Evolutionary conservation across 2,113 vertebrate genomes (phyloP), one percentile per base, ranked within the genome.

Genomic region (Tichodroma muraria): DNA sequence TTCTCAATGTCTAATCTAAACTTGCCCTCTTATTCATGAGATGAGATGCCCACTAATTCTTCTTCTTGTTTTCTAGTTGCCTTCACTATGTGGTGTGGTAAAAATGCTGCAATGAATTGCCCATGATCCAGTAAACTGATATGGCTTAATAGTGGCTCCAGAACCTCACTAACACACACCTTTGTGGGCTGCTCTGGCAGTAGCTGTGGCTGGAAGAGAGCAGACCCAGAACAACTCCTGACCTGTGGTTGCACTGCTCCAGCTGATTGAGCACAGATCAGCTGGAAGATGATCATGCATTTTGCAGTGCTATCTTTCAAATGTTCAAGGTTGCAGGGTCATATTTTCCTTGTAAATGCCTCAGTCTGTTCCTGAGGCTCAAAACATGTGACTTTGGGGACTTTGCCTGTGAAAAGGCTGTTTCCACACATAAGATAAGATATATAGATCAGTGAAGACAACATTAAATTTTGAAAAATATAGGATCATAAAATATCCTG

Each of bases 51-150:
- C 60, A 8, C 30, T 27, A 64, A 30, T 15, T 49, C 25, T 15
- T 63, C 45, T 11, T 71, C 27, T 50, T 64, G 22, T 50, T 66
- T 82, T 60, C 68, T 53, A 31, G 24, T 31, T 60, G 21, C 16
- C 22, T 60, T 25, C 0, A 0, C 15, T 13, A 57, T 5, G 10
- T 45, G 10, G 7, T 25, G 25, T 47, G 45, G 10, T 68, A 30
- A 45, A 52, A 88, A 38, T 33, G 45, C 65, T 85, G 30, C 56
- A 63, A 13, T 15, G 47, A 66, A 11, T 42, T 60, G 30, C 18
- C 28, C 20, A 13, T 9, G 11, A 28, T 57, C 24, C 65, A 22
- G 25, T 25, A 21, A 2, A 52, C 30, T 20, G 2, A 23, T 17
- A 7, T 4, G 15, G 20, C 37, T 61, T 70, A 24, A 38, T 6